phyloP scores from a whole-genome alignment of 2,797 vertebrate species.

The Merluccius polli region DNA sequence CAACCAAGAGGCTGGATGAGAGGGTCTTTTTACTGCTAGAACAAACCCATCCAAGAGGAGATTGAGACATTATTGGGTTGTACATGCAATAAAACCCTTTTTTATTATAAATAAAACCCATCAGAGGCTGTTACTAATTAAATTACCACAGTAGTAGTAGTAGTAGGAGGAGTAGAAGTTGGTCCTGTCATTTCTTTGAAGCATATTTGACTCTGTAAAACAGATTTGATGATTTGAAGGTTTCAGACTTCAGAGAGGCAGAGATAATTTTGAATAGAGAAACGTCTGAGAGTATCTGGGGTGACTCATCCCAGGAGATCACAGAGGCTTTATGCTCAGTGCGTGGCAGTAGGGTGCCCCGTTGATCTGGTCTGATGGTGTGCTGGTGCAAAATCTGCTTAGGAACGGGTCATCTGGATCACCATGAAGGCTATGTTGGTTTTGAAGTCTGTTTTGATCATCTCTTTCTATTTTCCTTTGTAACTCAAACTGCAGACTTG shows the following conservation, averaged over 20 bases:
- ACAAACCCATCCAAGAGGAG: not conserved
- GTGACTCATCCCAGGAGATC: slow-evolving; percentile 46
- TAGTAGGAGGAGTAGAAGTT: not conserved
- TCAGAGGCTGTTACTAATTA: not conserved
- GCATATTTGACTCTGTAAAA: slow-evolving; percentile 16
- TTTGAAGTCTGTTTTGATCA: too few relatives aligned
- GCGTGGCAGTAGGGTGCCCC: slow-evolving; percentile 32
- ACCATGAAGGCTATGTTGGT: not conserved
- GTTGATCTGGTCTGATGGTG: slow-evolving; percentile 47
- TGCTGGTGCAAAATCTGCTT: slow-evolving; percentile 12
- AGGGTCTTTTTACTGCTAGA: not conserved
- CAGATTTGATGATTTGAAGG: slow-evolving; percentile 37
- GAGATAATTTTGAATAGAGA: slow-evolving; percentile 41
- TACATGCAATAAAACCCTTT: not conserved
- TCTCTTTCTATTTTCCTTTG: too few relatives aligned
- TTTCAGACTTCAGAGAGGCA: slow-evolving; percentile 35
- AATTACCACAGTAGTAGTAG: not conserved
- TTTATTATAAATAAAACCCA: too few relatives aligned
- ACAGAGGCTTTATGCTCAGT: slow-evolving; percentile 29
- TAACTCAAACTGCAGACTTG: too few relatives aligned
- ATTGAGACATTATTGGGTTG: not conserved
- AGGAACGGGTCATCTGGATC: not conserved
- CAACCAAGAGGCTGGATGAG: not conserved
- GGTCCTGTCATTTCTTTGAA: not conserved
- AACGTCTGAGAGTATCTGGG: slow-evolving; percentile 27